Conservation (phyloP, 1,140 invertebrate species). For the Araneus ventricosus region DNA sequence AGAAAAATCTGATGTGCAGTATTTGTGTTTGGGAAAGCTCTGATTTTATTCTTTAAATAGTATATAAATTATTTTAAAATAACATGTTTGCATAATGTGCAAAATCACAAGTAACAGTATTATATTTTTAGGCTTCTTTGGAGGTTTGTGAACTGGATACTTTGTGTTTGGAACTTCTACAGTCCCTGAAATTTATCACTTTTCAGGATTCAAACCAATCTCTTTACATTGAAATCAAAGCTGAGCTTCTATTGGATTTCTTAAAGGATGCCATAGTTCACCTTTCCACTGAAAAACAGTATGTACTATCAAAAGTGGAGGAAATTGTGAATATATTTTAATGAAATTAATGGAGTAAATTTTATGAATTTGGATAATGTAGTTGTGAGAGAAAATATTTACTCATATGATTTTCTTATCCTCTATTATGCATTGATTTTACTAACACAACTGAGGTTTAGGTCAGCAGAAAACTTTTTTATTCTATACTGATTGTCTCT, state of each 20-base stretch:
- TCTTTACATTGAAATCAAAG: conserved; percentile 47
- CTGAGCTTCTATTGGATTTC: conserved; percentile 35
- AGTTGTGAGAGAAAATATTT: background rate
- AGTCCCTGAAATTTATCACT: background rate
- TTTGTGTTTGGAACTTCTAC: conserved; percentile 31
- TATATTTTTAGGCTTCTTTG: background rate
- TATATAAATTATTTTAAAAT: too few species aligned
- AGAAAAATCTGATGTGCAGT: too few species aligned
- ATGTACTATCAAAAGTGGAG: background rate
- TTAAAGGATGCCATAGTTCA: background rate
- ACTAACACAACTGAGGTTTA: too few species aligned
- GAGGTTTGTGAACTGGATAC: background rate
- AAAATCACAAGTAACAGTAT: too few species aligned
- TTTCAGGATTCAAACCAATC: background rate
- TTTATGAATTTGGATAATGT: background rate
- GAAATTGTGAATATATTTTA: background rate
- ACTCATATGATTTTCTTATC: background rate
- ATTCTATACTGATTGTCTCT: too few species aligned
- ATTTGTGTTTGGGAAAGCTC: too few species aligned
- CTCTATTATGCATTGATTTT: background rate
- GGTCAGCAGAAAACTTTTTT: too few species aligned
- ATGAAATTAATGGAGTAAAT: background rate
- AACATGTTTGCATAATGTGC: too few species aligned
- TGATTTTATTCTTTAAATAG: too few species aligned
- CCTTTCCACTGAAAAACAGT: conserved; percentile 14